Base-by-base conservation (phyloP, 2,113 vertebrate species). In the Martes martes region DNA sequence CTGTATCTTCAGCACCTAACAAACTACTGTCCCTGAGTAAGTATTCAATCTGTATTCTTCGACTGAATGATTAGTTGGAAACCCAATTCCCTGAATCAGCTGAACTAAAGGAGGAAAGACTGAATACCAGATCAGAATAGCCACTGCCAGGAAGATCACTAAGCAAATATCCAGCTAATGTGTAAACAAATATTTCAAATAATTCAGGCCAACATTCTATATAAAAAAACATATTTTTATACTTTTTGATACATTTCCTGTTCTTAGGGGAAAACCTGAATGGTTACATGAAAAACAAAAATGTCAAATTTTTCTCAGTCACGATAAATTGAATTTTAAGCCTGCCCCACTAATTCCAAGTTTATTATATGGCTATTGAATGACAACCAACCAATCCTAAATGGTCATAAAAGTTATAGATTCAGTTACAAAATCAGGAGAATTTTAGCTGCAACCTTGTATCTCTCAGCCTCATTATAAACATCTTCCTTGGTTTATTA, bases 321-420 rank as follows among this genome's bases (percentile, higher is more conserved):
- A 92, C 8, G 28, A 93, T 65, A 96, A 94, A 87, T 82, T 86
- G 73, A 88, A 91, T 85, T 88, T 93, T 83, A 96, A 83, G 16
- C 11, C 83, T 93, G 84, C 6, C 84, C 26, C 42, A 95, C 39
- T 94, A 89, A 85, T 96, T 87, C 31, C 42, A 95, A 84, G 42
- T 47, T 55, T 93, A 69, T 65, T 73, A 50, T 13, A 16, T 76
- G 19, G 15, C 50, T 89, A 36, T 36, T 95, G 26, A 24, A 88
- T 84, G 91, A 47, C 67, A 92, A 57, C 11, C 63, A 71, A 23
- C 39, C 59, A 90, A 42, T 84, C 36, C 19, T 61, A 52, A 94
- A 81, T 55, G 28, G 52, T 78, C 76, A 65, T 73, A 33, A 71
- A 94, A 69, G 23, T 83, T 94, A 67, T 65, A 91, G 26, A 57